These are phyloP conservation scores for Ochlodes sylvanus DNA, from an alignment of 2,888 invertebrate genomes.

Conservation along the genomic window DNA sequence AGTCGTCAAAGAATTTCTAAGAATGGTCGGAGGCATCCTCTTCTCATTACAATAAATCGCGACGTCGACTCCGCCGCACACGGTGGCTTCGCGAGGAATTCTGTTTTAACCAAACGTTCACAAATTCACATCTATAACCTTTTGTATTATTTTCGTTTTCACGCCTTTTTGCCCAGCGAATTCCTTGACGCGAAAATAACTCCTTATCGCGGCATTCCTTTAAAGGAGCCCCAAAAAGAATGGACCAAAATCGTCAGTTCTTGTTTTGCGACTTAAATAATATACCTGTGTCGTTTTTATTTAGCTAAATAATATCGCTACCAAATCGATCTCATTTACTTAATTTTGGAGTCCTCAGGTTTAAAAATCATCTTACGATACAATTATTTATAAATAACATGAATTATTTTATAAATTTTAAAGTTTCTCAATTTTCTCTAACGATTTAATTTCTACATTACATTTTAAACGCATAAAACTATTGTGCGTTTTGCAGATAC, in stretches of 20 bases:
- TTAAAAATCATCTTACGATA: too few species aligned
- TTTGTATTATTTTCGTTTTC: conserved; percentile 84
- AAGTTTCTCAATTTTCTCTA: too few species aligned
- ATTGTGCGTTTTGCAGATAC: neutral
- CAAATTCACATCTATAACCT: conserved; percentile 83
- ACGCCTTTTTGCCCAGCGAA: conserved; percentile 82
- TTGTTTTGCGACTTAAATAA: conserved; percentile 75
- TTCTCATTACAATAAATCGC: conserved; percentile 82
- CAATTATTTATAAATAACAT: too few species aligned
- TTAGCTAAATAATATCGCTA: conserved; percentile 61
- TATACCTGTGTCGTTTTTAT: conserved; percentile 67
- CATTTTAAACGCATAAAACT: conserved; percentile 11
- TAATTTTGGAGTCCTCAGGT: conserved; percentile 28
- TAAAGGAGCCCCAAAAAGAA: conserved; percentile 80
- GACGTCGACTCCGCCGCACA: conserved; percentile 82
- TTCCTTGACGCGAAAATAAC: conserved; percentile 83
- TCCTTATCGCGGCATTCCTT: conserved; percentile 83
- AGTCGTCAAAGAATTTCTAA: conserved; percentile 74
- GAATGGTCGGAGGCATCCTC: conserved; percentile 71
- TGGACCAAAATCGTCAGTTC: conserved; percentile 64
- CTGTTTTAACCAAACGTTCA: conserved; percentile 84
- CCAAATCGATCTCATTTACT: conserved; percentile 49
- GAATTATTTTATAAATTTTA: too few species aligned
- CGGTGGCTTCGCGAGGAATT: conserved; percentile 83
- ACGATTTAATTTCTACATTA: neutral